These are phyloP conservation scores for Ptychobarbus kaznakovi DNA, from an alignment of 2,797 vertebrate genomes.

Conservation along the genomic window DNA sequence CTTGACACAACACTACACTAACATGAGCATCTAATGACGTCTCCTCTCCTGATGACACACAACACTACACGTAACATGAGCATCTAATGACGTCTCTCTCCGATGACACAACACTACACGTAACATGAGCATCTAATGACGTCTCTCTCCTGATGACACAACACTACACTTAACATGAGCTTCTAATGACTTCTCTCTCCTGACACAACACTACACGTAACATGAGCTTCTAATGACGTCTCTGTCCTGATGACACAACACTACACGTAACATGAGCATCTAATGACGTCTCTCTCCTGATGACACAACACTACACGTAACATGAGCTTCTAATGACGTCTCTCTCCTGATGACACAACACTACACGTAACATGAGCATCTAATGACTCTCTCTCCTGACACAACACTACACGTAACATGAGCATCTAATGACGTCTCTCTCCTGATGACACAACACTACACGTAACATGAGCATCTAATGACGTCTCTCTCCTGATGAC, in stretches of 20 bases:
- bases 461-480: not conserved
- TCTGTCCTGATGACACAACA: slow-evolving; percentile 3
- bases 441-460: not conserved
- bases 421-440: not conserved
- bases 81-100: too few species aligned
- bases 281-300: too few species aligned
- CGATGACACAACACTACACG: too few species aligned
- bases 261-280: not conserved
- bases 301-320: not conserved
- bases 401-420: not conserved
- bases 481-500: too few species aligned
- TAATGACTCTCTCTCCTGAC: slow-evolving; percentile 25
- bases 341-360: too few species aligned
- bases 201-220: slow-evolving; percentile 5
- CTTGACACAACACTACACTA: too few species aligned
- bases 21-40: too few species aligned
- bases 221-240: not conserved
- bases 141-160: too few species aligned
- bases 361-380: not conserved
- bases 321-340: not conserved
- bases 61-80: too few species aligned
- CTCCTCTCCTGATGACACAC: too few species aligned
- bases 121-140: too few species aligned
- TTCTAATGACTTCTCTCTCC: not conserved
- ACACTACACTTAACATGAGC: too few species aligned